Evolutionary conservation across 2,888 invertebrate genomes (phyloP).

Genomic region (Eudasyphora cyanicolor): DNA sequence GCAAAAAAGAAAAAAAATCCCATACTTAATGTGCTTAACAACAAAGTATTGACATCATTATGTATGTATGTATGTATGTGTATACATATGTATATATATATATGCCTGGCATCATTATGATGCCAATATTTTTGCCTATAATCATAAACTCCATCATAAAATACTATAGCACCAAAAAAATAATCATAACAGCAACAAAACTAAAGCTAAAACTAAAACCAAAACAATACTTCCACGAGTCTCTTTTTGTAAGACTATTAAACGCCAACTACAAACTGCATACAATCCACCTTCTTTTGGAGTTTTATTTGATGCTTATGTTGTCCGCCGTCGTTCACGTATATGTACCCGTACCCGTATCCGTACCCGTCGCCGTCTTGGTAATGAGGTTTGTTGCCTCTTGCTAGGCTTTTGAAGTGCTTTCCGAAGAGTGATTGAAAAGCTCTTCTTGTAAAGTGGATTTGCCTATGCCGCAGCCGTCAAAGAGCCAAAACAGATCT

Average conservation of each 20-base stretch:
- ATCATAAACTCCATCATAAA: slow-evolving; percentile 50
- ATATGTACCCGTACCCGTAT: too few species aligned
- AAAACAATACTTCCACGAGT: background rate
- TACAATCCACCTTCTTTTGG: background rate
- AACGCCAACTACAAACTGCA: slow-evolving; percentile 62
- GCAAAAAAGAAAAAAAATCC: too few species aligned
- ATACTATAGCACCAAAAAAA: slow-evolving; percentile 19
- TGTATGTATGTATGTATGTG: background rate
- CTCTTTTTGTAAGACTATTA: too few species aligned
- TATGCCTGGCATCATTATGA: slow-evolving; percentile 45
- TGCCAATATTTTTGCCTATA: slow-evolving; percentile 58
- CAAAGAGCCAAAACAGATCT: background rate
- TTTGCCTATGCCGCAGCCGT: slow-evolving; percentile 10
- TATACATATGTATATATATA: too few species aligned
- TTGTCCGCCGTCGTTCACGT: background rate
- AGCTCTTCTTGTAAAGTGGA: slow-evolving; percentile 52
- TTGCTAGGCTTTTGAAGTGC: slow-evolving; percentile 28
- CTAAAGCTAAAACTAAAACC: background rate
- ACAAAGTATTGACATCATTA: slow-evolving; percentile 55
- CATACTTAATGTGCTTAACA: background rate
- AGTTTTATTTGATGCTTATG: slow-evolving; percentile 24
- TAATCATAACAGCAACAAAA: slow-evolving; percentile 41
- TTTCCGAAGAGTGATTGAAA: slow-evolving; percentile 56
- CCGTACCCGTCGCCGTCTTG: too few species aligned
- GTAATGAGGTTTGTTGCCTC: slow-evolving; percentile 16